Evolutionary conservation across 1,140 invertebrate genomes (phyloP), one percentile per base, ranked within the genome.

Genomic region (Polypedilum pembai): DNA sequence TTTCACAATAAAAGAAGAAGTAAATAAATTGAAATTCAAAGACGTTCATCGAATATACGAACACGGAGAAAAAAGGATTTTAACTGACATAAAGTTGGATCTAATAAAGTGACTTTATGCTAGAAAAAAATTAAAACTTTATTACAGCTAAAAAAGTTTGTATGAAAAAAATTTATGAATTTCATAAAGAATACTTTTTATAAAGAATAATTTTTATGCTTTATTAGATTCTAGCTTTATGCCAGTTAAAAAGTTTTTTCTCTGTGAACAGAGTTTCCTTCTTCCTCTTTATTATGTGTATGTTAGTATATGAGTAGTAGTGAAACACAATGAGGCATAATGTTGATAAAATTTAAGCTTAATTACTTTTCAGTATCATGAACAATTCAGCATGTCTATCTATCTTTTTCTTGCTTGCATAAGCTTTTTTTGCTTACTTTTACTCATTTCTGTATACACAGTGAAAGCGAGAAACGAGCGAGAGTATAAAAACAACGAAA

Each of bases 361-460:
- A 56, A 56, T 56, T 56, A 56, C 45, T 56, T 56, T 56, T 56
- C 45, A 56, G 45, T 56, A 56, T 56, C n/a, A 56, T 56, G 45
- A 56, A 56, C 12, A 56, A 56, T 56, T 33, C 24, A 33, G 24
- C 24, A 33, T 33, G 24, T 33, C 24, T 33, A 33, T 33, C 24
- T 33, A 33, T 33, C 24, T 33, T 33, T 33, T 33, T 33, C 24
- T 33, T 56, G 45, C 45, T 56, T 56, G 24, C 24, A 33, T 33
- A 33, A 33, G 24, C 24, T 33, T 33, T 33, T 33, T 33, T 33
- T 33, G 45, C 45, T 56, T 56, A 56, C 45, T 56, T 45, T 56
- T 15, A n/a, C 45, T 56, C 45, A 56, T 56, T 56, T 33, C 12
- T 56, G 12, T 56, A 56, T n/a, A 56, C 45, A 56, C 45, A 56